These are phyloP conservation scores for Spilarctia lutea DNA, from an alignment of 2,888 invertebrate genomes.

Conservation along the genomic window DNA sequence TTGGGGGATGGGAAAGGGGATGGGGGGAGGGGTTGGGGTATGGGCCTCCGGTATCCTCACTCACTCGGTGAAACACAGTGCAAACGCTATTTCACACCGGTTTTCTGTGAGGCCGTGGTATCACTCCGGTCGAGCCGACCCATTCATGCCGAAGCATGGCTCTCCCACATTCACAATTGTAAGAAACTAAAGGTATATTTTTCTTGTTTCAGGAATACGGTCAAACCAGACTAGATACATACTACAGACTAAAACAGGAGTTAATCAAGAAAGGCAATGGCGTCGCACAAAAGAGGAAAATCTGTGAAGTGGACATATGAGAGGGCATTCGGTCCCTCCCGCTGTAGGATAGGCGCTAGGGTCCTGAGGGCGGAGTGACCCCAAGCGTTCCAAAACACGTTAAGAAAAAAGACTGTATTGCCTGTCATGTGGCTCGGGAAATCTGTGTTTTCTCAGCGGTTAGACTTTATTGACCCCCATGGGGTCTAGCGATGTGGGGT, in stretches of 20 bases:
- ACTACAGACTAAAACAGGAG: slow-evolving; percentile 88
- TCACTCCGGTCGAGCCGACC: too few species aligned
- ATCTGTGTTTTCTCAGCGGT: slow-evolving; percentile 5
- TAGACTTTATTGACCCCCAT: slow-evolving; percentile 3
- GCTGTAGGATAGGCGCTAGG: slow-evolving; percentile 29
- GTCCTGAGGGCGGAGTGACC: slow-evolving; percentile 32
- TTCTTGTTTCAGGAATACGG: slow-evolving; percentile 88
- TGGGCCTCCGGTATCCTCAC: too few species aligned
- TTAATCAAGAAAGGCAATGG: slow-evolving; percentile 79
- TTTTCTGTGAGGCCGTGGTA: too few species aligned
- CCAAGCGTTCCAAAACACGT: slow-evolving; percentile 15
- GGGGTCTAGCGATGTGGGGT: slow-evolving; percentile 1
- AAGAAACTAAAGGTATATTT: not conserved
- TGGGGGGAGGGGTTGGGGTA: too few species aligned
- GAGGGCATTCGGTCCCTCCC: slow-evolving; percentile 45
- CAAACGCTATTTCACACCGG: too few species aligned
- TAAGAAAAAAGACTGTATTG: slow-evolving; percentile 11
- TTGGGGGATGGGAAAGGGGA: too few species aligned
- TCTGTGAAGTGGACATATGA: slow-evolving; percentile 85
- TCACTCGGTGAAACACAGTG: too few species aligned
- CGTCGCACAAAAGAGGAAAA: slow-evolving; percentile 79
- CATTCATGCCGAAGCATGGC: too few species aligned
- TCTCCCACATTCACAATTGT: too few species aligned
- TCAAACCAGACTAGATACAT: slow-evolving; percentile 87
- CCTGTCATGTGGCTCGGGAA: slow-evolving; percentile 1